Percentiles rank a stretch among this genome's conserved stretches.
phyloP scores from a whole-genome alignment of 2,888 invertebrate species.

The Amiota minor region DNA sequence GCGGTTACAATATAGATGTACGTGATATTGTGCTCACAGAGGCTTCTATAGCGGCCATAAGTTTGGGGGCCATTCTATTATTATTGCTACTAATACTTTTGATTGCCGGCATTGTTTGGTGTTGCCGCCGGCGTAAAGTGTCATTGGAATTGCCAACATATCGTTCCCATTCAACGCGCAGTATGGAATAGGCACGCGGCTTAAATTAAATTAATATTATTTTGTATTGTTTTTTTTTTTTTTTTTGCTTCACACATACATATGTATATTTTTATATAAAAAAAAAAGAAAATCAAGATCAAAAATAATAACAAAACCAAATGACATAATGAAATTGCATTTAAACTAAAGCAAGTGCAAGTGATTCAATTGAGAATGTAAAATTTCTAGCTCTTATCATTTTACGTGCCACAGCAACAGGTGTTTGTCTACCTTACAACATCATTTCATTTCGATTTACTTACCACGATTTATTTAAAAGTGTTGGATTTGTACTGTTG shows the following conservation, averaged over 20 bases:
- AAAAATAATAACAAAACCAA: constrained; percentile 9
- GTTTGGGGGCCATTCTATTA: constrained; percentile 79
- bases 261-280: not conserved
- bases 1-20: constrained; percentile 79
- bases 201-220: not conserved
- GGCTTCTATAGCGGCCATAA: constrained; percentile 81
- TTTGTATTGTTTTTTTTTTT: not conserved
- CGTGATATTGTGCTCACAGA: constrained; percentile 72
- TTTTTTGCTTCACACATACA: not conserved
- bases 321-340: not conserved
- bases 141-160: constrained; percentile 78
- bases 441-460: constrained; percentile 24
- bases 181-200: constrained; percentile 57
- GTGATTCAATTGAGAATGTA: constrained; percentile 36
- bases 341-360: constrained; percentile 17
- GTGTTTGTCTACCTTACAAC: not conserved
- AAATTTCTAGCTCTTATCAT: not conserved
- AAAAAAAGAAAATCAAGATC: not conserved
- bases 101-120: constrained; percentile 77
- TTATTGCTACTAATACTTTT: constrained; percentile 78
- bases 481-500: constrained; percentile 38
- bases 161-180: constrained; percentile 71
- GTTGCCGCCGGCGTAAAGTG: constrained; percentile 76
- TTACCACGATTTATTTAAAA: constrained; percentile 62
- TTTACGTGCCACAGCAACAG: constrained; percentile 38